Base-by-base conservation (phyloP, 2,113 vertebrate genomes). In the Xerus inauris region DNA sequence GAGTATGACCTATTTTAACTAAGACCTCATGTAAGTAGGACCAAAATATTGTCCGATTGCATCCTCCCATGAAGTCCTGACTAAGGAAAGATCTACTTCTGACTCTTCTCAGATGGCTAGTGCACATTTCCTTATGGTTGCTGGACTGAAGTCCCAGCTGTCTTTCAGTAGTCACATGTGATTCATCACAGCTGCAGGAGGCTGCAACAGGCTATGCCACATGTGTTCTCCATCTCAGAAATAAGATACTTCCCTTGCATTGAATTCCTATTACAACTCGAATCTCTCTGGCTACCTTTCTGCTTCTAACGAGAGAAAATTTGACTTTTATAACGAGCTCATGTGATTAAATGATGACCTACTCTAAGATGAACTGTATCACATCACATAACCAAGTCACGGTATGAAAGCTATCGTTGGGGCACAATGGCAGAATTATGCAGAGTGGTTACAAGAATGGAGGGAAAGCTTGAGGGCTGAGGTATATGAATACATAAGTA, bases 131-230 rank as follows among this genome's bases (percentile, higher is more conserved):
- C 57, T 9, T 65, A 30, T 4, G 10, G 4, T 30, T 51, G 6
- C 0, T 73, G 51, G 5, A 32, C 9, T 28, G 22, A 49, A 7
- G 8, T 42, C 5, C 8, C 19, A 30, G 9, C 19, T 30, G 24
- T 85, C n/a, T 35, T 38, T 45, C 42, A 9, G 5, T 16, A 42
- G 6, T 35, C 19, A 59, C 1, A 3, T 71, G 8, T 38, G 24
- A 82, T 28, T 38, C 9, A 80, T 14, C 14, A 93, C 17, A 73
- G 22, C 4, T 54, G 4, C 72, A 62, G 28, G 19, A 42, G 17
- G 14, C 12, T 72, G 22, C 8, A 40, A 73, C 2, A 30, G 3
- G 2, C 49, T 54, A 0, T 8, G 5, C 2, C 11, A 1, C 2
- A 3, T 24, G 32, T 0, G 8, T 12, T 2, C 5, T 47, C 14